Evolutionary conservation across 2,113 vertebrate species (phyloP), one percentile per base, ranked within the genome.

Genomic region (Mustela lutreola): DNA sequence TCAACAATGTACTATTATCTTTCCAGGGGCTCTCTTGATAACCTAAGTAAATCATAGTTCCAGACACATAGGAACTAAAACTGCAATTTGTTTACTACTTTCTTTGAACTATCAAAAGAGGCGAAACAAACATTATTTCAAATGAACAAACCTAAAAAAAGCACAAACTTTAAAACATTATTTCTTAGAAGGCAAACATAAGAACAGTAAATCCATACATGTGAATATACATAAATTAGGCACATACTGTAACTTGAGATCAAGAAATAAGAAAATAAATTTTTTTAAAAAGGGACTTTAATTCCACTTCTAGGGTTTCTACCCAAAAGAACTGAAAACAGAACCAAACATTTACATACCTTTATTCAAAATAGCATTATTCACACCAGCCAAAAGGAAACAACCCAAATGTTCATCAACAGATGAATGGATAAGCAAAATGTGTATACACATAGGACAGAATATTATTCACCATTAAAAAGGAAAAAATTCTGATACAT

Each of bases 271-370:
- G 58, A 48, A 19, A 87, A 56, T 53, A 53, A 50, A 42, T 42
- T 42, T 42, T 42, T 42, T n/a, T 28, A 65, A 63, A 80, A 60
- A 50, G 10, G 9, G 3, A 28, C 67, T 76, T 83, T 76, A 67
- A 92, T 84, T 92, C 21, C 50, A 79, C 48, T 39, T 94, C 50
- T 21, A 91, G 26, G 36, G 48, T 79, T 91, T 67, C 67, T 39
- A 60, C 18, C 36, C 88, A 85, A 58, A 89, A 89, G 50, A 89
- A 95, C 4, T 84, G 28, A 95, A 91, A 78, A 91, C 39, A 56
- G 50, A 73, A 16, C 79, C 48, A 79, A 95, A 58, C 60, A 78
- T 28, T 67, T 33, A 67, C 16, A 70, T 70, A 86, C 48, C 48
- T 81, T 50, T 58, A 33, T 79, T 86, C 31, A 95, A 11, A 79